Evolutionary conservation across 2,113 vertebrate species (phyloP).

Genomic region (Athene noctua): DNA sequence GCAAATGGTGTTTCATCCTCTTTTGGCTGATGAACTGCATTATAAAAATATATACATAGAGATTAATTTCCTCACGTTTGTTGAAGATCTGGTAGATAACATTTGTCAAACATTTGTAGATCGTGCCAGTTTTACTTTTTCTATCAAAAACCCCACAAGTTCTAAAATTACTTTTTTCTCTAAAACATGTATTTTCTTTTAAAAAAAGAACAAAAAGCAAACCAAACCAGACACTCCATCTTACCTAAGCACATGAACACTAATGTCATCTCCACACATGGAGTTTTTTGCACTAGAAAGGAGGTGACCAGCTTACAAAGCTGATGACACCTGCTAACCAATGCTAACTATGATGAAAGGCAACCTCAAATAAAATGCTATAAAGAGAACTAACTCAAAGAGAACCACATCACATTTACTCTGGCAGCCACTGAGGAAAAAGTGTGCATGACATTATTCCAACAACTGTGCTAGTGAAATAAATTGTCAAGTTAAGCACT

Average conservation of each 20-base stretch:
- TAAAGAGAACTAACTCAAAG: background rate
- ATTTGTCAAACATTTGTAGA: background rate
- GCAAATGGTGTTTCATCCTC: background rate
- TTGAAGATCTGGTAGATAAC: background rate
- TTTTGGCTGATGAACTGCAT: background rate
- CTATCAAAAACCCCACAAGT: accelerated
- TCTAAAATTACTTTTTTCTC: background rate
- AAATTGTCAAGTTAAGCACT: background rate
- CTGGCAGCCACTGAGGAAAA: background rate
- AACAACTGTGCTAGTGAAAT: background rate
- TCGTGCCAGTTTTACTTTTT: background rate
- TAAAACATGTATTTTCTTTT: background rate
- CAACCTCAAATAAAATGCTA: background rate
- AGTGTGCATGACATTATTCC: background rate
- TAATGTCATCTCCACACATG: background rate
- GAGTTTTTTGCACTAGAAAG: background rate
- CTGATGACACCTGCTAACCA: background rate
- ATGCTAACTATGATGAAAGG: background rate
- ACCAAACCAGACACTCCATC: background rate
- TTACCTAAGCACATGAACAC: background rate
- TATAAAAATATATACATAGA: background rate
- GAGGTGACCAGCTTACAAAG: background rate
- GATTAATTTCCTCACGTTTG: background rate
- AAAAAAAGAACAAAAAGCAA: background rate
- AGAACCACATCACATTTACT: background rate